Conservation (phyloP, 2,888 invertebrate genomes). For the Melanophora roralis region DNA sequence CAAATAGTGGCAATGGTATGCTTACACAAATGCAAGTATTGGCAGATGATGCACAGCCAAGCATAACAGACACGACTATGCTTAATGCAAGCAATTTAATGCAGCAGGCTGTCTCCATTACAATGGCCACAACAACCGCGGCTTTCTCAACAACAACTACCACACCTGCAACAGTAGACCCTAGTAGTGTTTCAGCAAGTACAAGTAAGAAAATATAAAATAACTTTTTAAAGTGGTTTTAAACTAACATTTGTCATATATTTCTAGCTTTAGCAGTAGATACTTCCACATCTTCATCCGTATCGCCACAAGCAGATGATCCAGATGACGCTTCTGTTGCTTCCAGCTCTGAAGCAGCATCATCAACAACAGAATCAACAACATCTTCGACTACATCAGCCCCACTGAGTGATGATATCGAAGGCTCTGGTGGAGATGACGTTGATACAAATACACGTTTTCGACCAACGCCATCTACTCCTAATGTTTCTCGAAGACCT, state of each 20-base stretch:
- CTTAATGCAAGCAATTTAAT: slow-evolving; percentile 1
- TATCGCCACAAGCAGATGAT: slow-evolving; percentile 55
- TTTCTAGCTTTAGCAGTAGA: neutral
- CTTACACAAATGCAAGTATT: slow-evolving; percentile 31
- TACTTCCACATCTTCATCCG: slow-evolving; percentile 4
- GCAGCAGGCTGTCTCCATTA: neutral
- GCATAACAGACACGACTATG: slow-evolving; percentile 27
- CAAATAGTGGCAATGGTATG: slow-evolving; percentile 32
- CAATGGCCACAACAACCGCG: slow-evolving; percentile 28
- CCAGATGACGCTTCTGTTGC: slow-evolving; percentile 47
- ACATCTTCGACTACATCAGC: slow-evolving; percentile 48
- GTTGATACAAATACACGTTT: slow-evolving; percentile 56
- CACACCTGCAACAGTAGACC: neutral
- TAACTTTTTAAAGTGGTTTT: neutral
- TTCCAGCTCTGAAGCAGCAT: slow-evolving; percentile 55
- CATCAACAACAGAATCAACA: slow-evolving; percentile 43
- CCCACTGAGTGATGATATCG: slow-evolving; percentile 75
- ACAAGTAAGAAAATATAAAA: slow-evolving; percentile 6
- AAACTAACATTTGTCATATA: no score
- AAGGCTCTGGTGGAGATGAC: slow-evolving; percentile 80
- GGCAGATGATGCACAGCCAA: slow-evolving; percentile 26
- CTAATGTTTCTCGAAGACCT: slow-evolving; percentile 68
- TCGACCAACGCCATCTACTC: slow-evolving; percentile 49
- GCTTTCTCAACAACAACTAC: neutral
- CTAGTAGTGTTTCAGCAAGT: neutral